Base-by-base conservation (phyloP, 2,888 invertebrate genomes). In the Mythimna impura region DNA sequence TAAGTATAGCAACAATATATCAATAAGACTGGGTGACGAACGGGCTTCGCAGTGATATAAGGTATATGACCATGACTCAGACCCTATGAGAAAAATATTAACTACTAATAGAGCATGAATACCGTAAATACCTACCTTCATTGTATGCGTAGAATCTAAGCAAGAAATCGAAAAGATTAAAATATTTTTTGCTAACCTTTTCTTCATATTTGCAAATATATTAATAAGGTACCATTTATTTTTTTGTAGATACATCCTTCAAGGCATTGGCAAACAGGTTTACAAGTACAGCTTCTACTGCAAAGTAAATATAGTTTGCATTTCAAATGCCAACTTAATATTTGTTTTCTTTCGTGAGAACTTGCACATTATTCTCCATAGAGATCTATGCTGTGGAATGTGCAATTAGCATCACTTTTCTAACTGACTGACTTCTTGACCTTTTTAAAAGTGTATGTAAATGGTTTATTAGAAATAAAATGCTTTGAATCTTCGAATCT, bases 11-110 rank as follows among this genome's bases (percentile, higher is more conserved):
- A 55, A 74, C 81, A 71, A 78, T 79, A 69, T 69, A 80, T 64
- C 71, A 85, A 69, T 64, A 69, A 77, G 66, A 80, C 72, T 73
- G 75, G 17, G 43, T 73, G 80, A 76, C 72, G 69, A 79, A 74
- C 66, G 22, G 73, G 61, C 73, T 71, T 62, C 25, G 66, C 82
- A 52, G 22, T 30, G 61, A 58, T 69, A 72, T 73, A 65, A 72
- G 43, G 63, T 69, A 67, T 64, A 72, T 70, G 64, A 34, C 25
- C 65, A 73, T 85, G 85, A 86, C 69, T 83, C 79, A 84, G 57
- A 65, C 22, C 12, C 36, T 69, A 55, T 76, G 71, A 80, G 75
- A 77, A 71, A 66, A 63, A 76, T 78, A 72, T 71, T 12, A 65
- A 70, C 62, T 25, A 69, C 34, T 80, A 63, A 60, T 66, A 66